A percentile compares a stretch with the other conserved stretches of the same genome.
phyloP scores from a whole-genome alignment of 2,888 invertebrate genomes.

The Carabus problematicus region DNA sequence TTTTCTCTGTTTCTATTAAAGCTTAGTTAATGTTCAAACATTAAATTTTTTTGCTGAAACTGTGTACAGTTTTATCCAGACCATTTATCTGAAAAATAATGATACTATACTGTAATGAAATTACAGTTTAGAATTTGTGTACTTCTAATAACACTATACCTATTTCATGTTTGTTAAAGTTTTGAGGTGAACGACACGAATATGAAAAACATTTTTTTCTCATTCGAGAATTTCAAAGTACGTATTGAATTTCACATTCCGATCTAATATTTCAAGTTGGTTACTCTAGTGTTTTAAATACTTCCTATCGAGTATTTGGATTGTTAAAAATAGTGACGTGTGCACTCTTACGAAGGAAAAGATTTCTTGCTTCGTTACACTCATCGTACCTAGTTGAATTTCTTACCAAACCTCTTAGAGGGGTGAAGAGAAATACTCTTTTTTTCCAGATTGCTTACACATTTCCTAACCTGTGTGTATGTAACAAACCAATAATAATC shows the following conservation, averaged over 20 bases:
- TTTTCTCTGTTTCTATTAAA: background rate
- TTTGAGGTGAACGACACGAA: background rate
- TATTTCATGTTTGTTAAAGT: background rate
- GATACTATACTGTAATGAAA: no score
- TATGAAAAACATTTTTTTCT: background rate
- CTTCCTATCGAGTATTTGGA: constrained; percentile 34
- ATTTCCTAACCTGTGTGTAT: no score
- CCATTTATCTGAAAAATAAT: no score
- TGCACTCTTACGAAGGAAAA: constrained; percentile 33
- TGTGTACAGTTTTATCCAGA: no score
- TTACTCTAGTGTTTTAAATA: constrained; percentile 35
- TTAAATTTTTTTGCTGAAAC: no score
- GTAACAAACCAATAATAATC: no score
- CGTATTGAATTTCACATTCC: constrained; percentile 34
- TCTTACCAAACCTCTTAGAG: no score
- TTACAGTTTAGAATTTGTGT: no score
- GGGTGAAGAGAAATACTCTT: no score
- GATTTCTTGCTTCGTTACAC: constrained; percentile 36
- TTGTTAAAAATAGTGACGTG: constrained; percentile 35
- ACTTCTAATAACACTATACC: no score
- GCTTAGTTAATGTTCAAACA: no score
- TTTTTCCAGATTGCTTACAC: no score
- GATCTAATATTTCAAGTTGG: constrained; percentile 36
- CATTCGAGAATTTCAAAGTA: constrained; percentile 12
- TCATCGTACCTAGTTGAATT: constrained; percentile 2